Evolutionary conservation across 2,888 invertebrate species (phyloP), one percentile per base, ranked within the genome.

Genomic region (Apotomis betuletana): DNA sequence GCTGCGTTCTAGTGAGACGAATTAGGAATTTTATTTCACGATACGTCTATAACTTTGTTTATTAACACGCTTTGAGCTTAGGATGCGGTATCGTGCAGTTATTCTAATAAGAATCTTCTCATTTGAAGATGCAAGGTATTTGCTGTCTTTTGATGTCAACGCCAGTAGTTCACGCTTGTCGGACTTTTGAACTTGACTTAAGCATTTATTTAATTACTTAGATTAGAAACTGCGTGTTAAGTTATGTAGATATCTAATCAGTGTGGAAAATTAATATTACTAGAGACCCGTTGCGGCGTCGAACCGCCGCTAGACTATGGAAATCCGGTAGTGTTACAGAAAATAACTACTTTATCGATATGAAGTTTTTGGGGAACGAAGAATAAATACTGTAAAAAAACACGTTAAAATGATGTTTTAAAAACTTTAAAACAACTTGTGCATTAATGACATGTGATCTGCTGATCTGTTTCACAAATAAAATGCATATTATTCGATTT

Each of bases 1-100:
- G n/a, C 76, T 76, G 82, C 78, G 82, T 78, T 81, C 79, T 76
- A 77, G 76, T 77, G 82, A 78, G 69, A 79, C 79, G 74, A 83
- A 82, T 85, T 78, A 76, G 73, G 76, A 75, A 77, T 80, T 76
- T 76, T 78, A 75, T 76, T 78, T 79, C 67, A 69, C 72, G 65
- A 74, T 75, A 75, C 41, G 67, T 36, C 62, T 74, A 75, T 57
- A 67, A 74, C 75, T 70, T 76, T 75, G 74, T 72, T 69, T 65
- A 52, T 73, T 68, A n/a, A 57, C 51, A 67, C 70, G 69, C 63
- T 73, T 41, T 55, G 38, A 12, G 8, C 41, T 5, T 5, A 36
- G 12, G 10, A 8, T 27, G 13, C 15, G 36, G 5, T 61, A 41
- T 55, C 5, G 38, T 55, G n/a, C n/a, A 13, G 27, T 36, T 57